Conservation (phyloP, 2,888 invertebrate genomes). For the Seladonia tumulorum region DNA sequence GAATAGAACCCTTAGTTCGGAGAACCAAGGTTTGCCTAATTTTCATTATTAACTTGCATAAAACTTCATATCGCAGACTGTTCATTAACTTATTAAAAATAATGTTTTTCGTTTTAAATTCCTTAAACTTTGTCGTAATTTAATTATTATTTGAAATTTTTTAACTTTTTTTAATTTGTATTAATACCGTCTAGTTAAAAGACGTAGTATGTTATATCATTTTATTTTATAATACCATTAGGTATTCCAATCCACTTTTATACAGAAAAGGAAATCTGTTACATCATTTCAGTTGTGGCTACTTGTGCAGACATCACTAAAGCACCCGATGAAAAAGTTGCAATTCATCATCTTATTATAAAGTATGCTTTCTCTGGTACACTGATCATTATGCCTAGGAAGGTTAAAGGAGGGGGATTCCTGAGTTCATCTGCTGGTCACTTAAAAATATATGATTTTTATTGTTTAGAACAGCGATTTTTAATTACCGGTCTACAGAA, state of each 20-base stretch:
- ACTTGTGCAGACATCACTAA: not conserved
- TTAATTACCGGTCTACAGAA: no score
- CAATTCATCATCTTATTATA: conserved; percentile 1
- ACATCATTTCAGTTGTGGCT: not conserved
- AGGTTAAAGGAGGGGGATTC: no score
- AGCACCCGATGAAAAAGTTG: conserved; percentile 8
- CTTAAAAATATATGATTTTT: no score
- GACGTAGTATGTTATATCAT: not conserved
- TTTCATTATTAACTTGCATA: not conserved
- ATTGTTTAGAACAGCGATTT: no score
- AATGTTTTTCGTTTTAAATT: not conserved
- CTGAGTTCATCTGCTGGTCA: no score
- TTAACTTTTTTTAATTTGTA: no score
- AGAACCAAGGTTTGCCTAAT: not conserved
- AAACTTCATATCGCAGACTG: not conserved
- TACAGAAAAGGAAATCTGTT: not conserved
- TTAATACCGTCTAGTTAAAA: no score
- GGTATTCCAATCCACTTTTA: not conserved
- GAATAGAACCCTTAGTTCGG: not conserved
- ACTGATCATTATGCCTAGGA: not conserved
- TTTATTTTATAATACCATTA: not conserved
- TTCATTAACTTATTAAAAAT: not conserved
- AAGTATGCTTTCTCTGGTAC: not conserved
- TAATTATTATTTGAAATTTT: no score
- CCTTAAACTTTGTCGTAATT: not conserved